A percentile compares a stretch with the other conserved stretches of the same genome.
phyloP scores from a whole-genome alignment of 2,113 vertebrate genomes.

The Callocephalon fimbriatum region DNA sequence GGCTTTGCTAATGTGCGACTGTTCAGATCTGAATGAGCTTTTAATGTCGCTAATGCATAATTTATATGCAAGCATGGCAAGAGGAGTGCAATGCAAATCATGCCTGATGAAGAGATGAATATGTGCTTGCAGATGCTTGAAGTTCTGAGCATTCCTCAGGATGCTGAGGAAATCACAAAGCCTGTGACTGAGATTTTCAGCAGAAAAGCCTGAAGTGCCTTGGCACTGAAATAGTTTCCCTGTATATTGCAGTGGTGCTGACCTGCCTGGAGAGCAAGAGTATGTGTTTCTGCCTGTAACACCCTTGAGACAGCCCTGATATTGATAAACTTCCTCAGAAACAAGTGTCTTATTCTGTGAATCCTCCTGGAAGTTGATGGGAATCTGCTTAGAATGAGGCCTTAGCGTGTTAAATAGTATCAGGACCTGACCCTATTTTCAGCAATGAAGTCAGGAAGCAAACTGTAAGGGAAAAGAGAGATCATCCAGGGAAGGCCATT shows the following conservation, averaged over 20 bases:
- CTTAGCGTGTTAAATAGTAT: not conserved
- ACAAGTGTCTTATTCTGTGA: not conserved
- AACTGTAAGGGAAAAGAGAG: not conserved
- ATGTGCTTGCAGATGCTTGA: not conserved
- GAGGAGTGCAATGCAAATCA: not conserved
- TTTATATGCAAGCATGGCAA: not conserved
- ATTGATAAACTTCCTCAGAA: not conserved
- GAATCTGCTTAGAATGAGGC: not conserved
- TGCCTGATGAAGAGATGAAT: not conserved
- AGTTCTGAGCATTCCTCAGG: not conserved
- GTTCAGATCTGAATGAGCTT: not conserved
- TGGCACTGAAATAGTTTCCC: rapidly evolving
- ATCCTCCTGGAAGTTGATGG: not conserved
- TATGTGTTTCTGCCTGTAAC: not conserved
- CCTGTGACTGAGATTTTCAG: not conserved
- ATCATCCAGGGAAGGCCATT: not conserved
- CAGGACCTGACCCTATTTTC: not conserved
- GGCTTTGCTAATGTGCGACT: not conserved
- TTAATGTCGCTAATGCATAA: not conserved
- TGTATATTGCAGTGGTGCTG: not conserved
- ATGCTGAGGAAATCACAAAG: not conserved
- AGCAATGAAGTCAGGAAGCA: not conserved
- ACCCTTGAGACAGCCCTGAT: not conserved
- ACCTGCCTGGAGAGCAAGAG: not conserved
- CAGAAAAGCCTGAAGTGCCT: not conserved